phyloP scores from a whole-genome alignment of 2,797 vertebrate genomes.

The Lophius americanus region DNA sequence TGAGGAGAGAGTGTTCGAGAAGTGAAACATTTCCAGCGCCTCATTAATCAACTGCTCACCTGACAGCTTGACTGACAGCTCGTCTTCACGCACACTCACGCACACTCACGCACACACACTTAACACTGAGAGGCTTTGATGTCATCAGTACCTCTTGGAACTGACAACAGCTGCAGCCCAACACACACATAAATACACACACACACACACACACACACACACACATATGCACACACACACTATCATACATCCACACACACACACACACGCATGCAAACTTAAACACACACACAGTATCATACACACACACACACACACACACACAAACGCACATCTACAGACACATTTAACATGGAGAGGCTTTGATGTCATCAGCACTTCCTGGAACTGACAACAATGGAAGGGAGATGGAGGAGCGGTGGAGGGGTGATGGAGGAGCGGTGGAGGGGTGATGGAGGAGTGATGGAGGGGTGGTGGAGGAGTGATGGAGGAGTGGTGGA shows the following conservation, averaged over 20 bases:
- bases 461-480: too few relatives aligned
- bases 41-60: conserved; percentile 82
- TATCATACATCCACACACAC: conserved; percentile 24
- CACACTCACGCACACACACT: conserved; percentile 38
- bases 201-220: conserved; percentile 22
- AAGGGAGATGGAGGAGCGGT: neutral
- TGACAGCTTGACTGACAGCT: conserved; percentile 81
- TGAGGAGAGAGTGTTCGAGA: conserved; percentile 41
- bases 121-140: conserved; percentile 74
- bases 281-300: conserved; percentile 27
- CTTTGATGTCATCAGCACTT: conserved; percentile 73
- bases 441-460: too few relatives aligned
- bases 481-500: too few relatives aligned
- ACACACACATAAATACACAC: conserved; percentile 28
- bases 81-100: conserved; percentile 44
- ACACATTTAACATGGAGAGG: conserved; percentile 57
- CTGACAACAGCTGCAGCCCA: conserved; percentile 36
- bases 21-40: conserved; percentile 74
- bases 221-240: conserved; percentile 21
- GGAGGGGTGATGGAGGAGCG: too few relatives aligned
- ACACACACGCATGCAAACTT: conserved; percentile 41
- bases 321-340: conserved; percentile 23
- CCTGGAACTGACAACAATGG: conserved; percentile 53
- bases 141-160: conserved; percentile 52
- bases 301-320: conserved; percentile 18